phyloP scores from a whole-genome alignment of 2,888 invertebrate genomes.

The Bembecia ichneumoniformis region DNA sequence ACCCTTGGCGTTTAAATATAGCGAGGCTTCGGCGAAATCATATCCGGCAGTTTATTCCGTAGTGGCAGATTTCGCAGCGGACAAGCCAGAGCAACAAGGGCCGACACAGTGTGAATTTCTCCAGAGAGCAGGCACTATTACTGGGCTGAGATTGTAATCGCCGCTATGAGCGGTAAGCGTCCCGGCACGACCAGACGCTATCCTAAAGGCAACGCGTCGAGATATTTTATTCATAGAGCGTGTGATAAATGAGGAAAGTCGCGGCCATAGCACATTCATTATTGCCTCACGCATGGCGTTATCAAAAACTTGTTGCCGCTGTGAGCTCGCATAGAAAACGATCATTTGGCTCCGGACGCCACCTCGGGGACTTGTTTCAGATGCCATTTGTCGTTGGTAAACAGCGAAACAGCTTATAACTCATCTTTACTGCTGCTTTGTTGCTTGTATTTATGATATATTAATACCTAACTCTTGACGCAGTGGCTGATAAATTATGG shows the following conservation, averaged over 20 bases:
- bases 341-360: conserved; percentile 39
- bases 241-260: conserved; percentile 63
- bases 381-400: conserved; percentile 50
- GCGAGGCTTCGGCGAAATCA: not conserved
- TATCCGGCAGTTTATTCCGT: conserved; percentile 20
- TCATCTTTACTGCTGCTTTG: conserved; percentile 43
- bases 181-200: conserved; percentile 53
- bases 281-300: conserved; percentile 56
- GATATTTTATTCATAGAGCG: conserved; percentile 67
- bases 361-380: conserved; percentile 48
- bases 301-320: conserved; percentile 66
- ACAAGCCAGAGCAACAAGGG: conserved; percentile 30
- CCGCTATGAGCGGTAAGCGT: conserved; percentile 44
- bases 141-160: conserved; percentile 50
- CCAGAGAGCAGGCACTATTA: conserved; percentile 46
- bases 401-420: conserved; percentile 51
- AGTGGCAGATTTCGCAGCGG: conserved; percentile 30
- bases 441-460: conserved; percentile 43
- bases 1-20: not conserved
- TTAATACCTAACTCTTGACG: conserved; percentile 17
- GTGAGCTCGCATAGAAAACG: conserved; percentile 39
- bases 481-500: conserved; percentile 30
- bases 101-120: conserved; percentile 39
- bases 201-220: conserved; percentile 53
- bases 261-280: conserved; percentile 64